Evolutionary conservation across 1,140 invertebrate species (phyloP).

Genomic region (Spodoptera litura): DNA sequence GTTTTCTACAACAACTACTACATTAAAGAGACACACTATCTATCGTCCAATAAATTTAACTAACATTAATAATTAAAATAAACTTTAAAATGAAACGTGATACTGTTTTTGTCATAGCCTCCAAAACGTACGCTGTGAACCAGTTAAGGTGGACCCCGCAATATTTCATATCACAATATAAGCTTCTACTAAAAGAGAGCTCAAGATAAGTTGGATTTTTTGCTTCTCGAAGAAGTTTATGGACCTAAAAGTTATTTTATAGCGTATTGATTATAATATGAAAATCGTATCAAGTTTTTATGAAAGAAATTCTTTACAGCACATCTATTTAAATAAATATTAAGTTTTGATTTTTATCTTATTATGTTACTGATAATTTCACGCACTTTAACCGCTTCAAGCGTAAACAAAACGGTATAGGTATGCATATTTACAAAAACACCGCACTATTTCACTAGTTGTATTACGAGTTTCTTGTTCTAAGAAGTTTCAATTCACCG

Average conservation of each 20-base stretch:
- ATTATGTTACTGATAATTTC: too few relatives aligned
- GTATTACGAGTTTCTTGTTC: too few relatives aligned
- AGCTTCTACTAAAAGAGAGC: neutral
- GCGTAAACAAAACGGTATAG: too few relatives aligned
- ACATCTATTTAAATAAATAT: neutral
- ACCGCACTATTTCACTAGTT: too few relatives aligned
- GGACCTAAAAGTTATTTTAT: constrained; percentile 33
- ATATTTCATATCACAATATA: neutral
- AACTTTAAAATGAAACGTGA: constrained; percentile 36
- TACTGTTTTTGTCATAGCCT: constrained; percentile 37
- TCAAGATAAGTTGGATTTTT: neutral
- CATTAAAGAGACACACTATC: neutral
- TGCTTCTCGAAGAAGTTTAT: constrained; percentile 2
- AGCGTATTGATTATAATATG: constrained; percentile 38
- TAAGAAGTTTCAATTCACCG: too few relatives aligned
- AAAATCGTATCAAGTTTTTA: constrained; percentile 44
- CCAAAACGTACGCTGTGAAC: neutral
- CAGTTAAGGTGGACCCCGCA: constrained; percentile 12
- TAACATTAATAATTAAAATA: constrained; percentile 19
- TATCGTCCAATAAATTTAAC: neutral
- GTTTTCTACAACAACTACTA: too few relatives aligned
- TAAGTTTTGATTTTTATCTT: neutral
- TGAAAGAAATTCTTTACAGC: constrained; percentile 6
- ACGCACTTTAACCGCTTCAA: too few relatives aligned
- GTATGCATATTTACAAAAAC: too few relatives aligned